Percentiles rank a stretch among this genome's conserved stretches.
These are phyloP conservation scores for Xestoiulus laeticollis DNA, from an alignment of 2,888 invertebrate species.

Conservation along the genomic window DNA sequence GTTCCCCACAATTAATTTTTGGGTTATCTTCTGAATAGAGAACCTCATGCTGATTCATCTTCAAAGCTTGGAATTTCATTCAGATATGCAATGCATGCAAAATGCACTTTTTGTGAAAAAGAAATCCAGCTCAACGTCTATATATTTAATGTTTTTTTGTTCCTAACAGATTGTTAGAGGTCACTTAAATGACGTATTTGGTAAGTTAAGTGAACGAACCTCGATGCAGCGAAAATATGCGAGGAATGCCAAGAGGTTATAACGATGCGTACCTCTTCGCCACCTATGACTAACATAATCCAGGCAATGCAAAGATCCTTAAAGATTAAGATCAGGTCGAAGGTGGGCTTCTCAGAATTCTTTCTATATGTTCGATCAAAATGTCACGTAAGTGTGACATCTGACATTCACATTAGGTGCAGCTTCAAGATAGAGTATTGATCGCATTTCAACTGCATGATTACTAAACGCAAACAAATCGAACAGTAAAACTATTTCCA, in stretches of 20 bases:
- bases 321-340: background rate
- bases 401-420: background rate
- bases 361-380: background rate
- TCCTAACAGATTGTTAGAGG: slow-evolving; percentile 32
- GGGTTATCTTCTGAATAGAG: too few species aligned
- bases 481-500: background rate
- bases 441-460: background rate
- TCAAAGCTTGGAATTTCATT: background rate
- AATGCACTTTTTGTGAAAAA: background rate
- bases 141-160: background rate
- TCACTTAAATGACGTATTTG: slow-evolving; percentile 41
- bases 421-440: background rate
- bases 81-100: background rate
- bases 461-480: background rate
- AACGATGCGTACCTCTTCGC: slow-evolving; percentile 41
- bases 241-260: slow-evolving; percentile 32
- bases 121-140: background rate
- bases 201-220: slow-evolving; percentile 44
- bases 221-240: background rate
- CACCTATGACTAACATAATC: slow-evolving; percentile 43
- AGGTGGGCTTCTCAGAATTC: background rate
- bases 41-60: background rate
- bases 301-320: background rate
- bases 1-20: too few species aligned
- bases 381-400: background rate